phyloP scores from a whole-genome alignment of 2,797 vertebrate genomes.

The Lates japonicus region DNA sequence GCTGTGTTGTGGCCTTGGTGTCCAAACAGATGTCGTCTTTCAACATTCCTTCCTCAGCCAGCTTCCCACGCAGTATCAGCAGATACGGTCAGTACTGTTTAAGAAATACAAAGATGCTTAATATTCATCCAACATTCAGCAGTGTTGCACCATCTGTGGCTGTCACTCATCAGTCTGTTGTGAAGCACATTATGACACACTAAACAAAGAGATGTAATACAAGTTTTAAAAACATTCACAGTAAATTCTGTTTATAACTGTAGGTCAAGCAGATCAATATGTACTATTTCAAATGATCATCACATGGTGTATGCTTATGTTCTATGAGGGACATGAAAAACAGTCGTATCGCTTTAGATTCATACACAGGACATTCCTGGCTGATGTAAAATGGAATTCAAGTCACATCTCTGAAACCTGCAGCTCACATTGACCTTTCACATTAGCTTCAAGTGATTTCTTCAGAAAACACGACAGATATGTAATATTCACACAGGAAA shows the following conservation, averaged over 20 bases:
- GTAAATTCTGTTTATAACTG: background rate
- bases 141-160: slow-evolving; percentile 53
- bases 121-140: slow-evolving; percentile 29
- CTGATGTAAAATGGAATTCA: background rate
- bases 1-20: slow-evolving; percentile 96
- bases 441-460: background rate
- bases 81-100: slow-evolving; percentile 92
- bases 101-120: slow-evolving; percentile 34
- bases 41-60: slow-evolving; percentile 96
- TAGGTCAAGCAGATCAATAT: background rate
- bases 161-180: slow-evolving; percentile 31
- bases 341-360: background rate
- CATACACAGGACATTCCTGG: background rate
- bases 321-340: background rate
- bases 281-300: background rate
- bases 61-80: slow-evolving; percentile 97
- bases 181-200: slow-evolving; percentile 18
- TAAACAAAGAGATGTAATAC: slow-evolving; percentile 25
- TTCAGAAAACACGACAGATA: background rate
- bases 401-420: background rate
- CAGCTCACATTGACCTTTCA: background rate
- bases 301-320: background rate
- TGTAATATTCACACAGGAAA: background rate
- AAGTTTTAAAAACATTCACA: background rate
- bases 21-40: slow-evolving; percentile 98